A percentile compares a stretch with the other conserved stretches of the same genome.
Evolutionary conservation across 2,888 invertebrate genomes (phyloP).

Genomic region (Heliconius erato): DNA sequence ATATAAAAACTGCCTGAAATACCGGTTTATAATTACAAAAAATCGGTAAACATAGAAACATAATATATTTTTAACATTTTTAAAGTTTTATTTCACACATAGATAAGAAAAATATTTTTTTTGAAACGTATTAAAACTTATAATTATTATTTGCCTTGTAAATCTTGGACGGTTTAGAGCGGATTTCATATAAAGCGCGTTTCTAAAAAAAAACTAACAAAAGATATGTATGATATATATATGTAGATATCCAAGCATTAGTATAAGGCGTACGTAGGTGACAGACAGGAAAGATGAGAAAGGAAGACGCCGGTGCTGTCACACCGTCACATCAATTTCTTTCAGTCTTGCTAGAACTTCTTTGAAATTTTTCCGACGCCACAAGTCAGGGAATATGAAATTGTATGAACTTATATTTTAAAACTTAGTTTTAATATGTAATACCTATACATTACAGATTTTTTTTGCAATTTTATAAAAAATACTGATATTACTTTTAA

Average conservation of each 20-base stretch:
- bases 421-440: too few relatives aligned
- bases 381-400: not conserved
- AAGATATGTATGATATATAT: not conserved
- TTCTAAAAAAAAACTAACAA: too few relatives aligned
- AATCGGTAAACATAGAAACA: not conserved
- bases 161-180: too few relatives aligned
- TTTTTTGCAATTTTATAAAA: not conserved
- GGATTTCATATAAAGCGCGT: too few relatives aligned
- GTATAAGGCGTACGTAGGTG: constrained; percentile 13
- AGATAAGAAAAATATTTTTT: too few relatives aligned
- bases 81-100: too few relatives aligned
- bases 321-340: constrained; percentile 8
- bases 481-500: not conserved
- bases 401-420: not conserved
- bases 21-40: not conserved
- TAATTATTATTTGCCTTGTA: too few relatives aligned
- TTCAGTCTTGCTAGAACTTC: not conserved
- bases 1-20: not conserved
- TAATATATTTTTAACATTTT: too few relatives aligned
- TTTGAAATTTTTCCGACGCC: constrained; percentile 3
- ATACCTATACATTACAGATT: not conserved
- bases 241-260: not conserved
- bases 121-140: too few relatives aligned
- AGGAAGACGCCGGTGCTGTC: constrained; percentile 16
- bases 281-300: constrained; percentile 12